These are phyloP conservation scores for Sebastes oblongus DNA, from an alignment of 2,797 vertebrate species.

Conservation along the genomic window DNA sequence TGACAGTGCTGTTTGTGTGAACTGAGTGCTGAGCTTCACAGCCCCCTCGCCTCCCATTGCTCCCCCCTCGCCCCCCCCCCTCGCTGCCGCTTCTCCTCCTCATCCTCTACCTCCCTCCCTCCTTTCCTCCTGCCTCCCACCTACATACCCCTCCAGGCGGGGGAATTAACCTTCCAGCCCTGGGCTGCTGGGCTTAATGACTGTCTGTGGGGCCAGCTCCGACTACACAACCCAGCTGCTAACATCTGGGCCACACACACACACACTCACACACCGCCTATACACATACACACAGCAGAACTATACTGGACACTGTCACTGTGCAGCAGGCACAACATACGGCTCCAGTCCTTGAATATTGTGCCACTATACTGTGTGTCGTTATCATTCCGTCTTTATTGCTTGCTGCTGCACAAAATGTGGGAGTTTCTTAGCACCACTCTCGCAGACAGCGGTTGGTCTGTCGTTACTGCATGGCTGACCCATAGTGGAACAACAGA, in stretches of 20 bases:
- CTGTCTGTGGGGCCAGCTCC: slow-evolving; percentile 71
- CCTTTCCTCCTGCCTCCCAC: slow-evolving; percentile 55
- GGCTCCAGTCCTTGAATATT: slow-evolving; percentile 37
- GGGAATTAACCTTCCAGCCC: slow-evolving; percentile 80
- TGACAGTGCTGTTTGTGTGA: slow-evolving; percentile 80
- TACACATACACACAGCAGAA: slow-evolving; percentile 12
- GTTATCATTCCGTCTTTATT: slow-evolving; percentile 36
- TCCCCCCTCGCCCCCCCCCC: background rate
- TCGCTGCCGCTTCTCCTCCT: slow-evolving; percentile 18
- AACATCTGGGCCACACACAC: slow-evolving; percentile 80
- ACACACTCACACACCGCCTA: slow-evolving; percentile 15
- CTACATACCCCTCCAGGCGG: slow-evolving; percentile 64
- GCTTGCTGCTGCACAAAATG: slow-evolving; percentile 33
- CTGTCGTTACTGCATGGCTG: slow-evolving; percentile 33
- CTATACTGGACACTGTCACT: background rate
- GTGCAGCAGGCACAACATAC: slow-evolving; percentile 22
- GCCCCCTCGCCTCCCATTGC: slow-evolving; percentile 73
- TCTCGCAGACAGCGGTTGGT: slow-evolving; percentile 13
- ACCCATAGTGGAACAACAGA: slow-evolving; percentile 27
- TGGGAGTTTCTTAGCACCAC: slow-evolving; percentile 14
- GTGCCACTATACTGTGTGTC: slow-evolving; percentile 21
- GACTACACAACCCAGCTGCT: slow-evolving; percentile 76
- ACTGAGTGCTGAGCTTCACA: slow-evolving; percentile 77
- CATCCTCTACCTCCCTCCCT: slow-evolving; percentile 51
- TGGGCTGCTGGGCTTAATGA: slow-evolving; percentile 78